Evolutionary conservation across 2,797 vertebrate species (phyloP).

Genomic region (Bradypodion pumilum): DNA sequence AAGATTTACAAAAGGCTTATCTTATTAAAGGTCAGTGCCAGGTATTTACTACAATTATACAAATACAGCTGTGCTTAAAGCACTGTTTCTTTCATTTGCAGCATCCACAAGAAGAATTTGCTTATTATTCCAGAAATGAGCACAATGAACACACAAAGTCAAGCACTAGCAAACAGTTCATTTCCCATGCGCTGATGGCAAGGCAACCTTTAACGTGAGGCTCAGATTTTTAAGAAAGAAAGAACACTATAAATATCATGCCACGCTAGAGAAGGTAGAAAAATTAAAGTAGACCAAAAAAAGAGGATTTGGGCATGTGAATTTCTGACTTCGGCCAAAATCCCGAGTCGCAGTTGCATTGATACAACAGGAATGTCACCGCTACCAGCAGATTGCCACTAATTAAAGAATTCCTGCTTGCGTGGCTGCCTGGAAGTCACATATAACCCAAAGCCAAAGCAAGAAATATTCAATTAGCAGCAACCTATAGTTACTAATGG

Average conservation of each 20-base stretch:
- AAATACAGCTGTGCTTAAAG: not conserved
- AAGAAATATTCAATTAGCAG: too few species aligned
- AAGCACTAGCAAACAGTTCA: conserved; percentile 5
- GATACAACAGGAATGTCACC: too few species aligned
- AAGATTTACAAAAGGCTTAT: not conserved
- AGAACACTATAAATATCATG: not conserved
- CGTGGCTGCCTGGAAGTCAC: too few species aligned
- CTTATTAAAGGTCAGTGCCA: not conserved
- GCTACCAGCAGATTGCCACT: too few species aligned
- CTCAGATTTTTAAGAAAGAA: not conserved
- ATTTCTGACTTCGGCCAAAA: not conserved
- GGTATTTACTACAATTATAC: not conserved
- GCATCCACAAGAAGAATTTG: not conserved
- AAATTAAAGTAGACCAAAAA: too few species aligned
- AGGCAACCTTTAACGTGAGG: not conserved
- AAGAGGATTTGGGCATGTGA: not conserved
- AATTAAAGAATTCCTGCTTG: too few species aligned
- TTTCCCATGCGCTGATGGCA: not conserved
- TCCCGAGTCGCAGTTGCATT: too few species aligned
- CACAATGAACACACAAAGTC: not conserved
- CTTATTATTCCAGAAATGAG: not conserved
- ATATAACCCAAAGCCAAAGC: too few species aligned
- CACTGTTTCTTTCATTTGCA: not conserved
- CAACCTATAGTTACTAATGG: too few species aligned
- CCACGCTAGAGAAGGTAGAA: not conserved